Percentiles rank a stretch among this genome's conserved stretches.
Evolutionary conservation across 2,113 vertebrate genomes (phyloP).

Genomic region (Dipodomys stephensi): DNA sequence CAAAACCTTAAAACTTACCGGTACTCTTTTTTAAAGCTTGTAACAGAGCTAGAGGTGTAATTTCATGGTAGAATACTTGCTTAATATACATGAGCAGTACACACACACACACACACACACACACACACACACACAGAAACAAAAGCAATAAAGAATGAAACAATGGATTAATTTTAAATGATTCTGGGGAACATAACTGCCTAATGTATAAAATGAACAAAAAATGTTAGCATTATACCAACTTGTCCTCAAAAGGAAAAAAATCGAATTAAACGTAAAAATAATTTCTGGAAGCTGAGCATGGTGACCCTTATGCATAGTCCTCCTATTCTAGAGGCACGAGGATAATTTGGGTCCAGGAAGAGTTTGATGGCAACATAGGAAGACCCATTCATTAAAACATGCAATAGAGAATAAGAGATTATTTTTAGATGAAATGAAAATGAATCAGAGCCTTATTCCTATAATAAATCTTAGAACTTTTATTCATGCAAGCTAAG

Average conservation of each 20-base stretch:
- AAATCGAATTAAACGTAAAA: constrained; percentile 34
- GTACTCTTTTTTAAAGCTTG: neutral
- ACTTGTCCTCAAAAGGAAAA: neutral
- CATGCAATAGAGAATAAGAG: neutral
- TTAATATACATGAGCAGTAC: neutral
- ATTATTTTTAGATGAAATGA: constrained; percentile 44
- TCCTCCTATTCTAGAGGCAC: neutral
- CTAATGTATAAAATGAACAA: constrained; percentile 17
- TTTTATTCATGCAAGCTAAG: neutral
- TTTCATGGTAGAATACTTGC: neutral
- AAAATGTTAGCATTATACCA: neutral
- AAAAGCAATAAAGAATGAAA: too few relatives aligned
- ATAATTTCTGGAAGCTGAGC: neutral
- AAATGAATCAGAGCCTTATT: constrained; percentile 25
- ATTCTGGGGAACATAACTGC: neutral
- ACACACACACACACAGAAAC: neutral
- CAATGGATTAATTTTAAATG: neutral
- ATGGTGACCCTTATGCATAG: too few relatives aligned
- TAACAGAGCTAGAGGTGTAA: neutral
- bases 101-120: too few relatives aligned
- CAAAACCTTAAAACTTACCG: constrained; percentile 25
- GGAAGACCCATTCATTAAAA: neutral
- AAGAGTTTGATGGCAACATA: neutral
- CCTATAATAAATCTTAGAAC: constrained; percentile 26
- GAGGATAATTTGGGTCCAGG: neutral